Percentiles rank a stretch among this genome's conserved stretches.
These are phyloP conservation scores for Macropodus opercularis DNA, from an alignment of 2,797 vertebrate genomes.

Conservation along the genomic window DNA sequence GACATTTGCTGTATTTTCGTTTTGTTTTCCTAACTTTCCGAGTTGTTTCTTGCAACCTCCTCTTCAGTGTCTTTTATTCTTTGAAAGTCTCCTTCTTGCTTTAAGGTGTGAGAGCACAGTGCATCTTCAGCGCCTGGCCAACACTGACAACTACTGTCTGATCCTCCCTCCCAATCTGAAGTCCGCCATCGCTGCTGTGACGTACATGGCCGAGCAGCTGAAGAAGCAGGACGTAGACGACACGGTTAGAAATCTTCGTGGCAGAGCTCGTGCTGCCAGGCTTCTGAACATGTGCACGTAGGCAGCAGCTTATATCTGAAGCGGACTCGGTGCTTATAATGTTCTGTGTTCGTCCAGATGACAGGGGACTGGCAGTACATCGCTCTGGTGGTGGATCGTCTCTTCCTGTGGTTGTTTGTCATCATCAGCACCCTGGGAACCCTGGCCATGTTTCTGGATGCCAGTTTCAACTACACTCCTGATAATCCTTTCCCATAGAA, in stretches of 20 bases:
- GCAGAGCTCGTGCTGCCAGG: slow-evolving; percentile 7
- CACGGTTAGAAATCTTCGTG: slow-evolving; percentile 66
- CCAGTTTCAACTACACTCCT: slow-evolving; percentile 85
- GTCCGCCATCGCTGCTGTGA: slow-evolving; percentile 82
- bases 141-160: slow-evolving; percentile 81
- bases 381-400: slow-evolving; percentile 83
- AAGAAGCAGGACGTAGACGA: slow-evolving; percentile 83
- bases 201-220: slow-evolving; percentile 84
- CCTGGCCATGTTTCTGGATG: slow-evolving; percentile 84
- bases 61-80: background rate
- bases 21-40: too few relatives aligned
- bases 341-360: slow-evolving; percentile 78
- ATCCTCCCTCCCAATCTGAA: slow-evolving; percentile 86
- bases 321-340: too few relatives aligned
- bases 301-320: too few relatives aligned
- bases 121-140: slow-evolving; percentile 77
- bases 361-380: slow-evolving; percentile 86
- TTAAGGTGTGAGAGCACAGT: slow-evolving; percentile 76
- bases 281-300: slow-evolving; percentile 16
- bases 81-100: background rate
- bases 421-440: slow-evolving; percentile 84
- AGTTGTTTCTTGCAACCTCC: background rate
- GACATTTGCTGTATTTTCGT: too few relatives aligned
- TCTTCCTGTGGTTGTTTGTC: slow-evolving; percentile 85
- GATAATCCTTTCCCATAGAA: slow-evolving; percentile 79